Evolutionary conservation across 1,140 invertebrate species (phyloP).

Genomic region (Euura saliciscinereae): DNA sequence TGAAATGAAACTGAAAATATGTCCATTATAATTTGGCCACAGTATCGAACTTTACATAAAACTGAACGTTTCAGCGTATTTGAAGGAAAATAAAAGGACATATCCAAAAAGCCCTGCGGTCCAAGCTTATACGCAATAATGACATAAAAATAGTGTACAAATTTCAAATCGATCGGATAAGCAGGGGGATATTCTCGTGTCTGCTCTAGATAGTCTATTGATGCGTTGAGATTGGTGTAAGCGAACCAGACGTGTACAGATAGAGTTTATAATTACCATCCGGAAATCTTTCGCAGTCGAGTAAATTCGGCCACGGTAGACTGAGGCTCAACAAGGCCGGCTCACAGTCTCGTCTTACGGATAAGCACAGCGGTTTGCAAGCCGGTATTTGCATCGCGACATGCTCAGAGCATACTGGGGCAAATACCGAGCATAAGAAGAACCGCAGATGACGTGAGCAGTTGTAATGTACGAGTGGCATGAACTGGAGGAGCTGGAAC

Average conservation of each 20-base stretch:
- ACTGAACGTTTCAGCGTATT: no score
- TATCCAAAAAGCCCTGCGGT: no score
- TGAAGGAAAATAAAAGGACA: no score
- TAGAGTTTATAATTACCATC: constrained; percentile 30
- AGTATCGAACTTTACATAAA: no score
- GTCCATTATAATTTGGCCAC: no score
- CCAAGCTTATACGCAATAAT: neutral
- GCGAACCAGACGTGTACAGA: neutral
- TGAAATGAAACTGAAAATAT: no score
- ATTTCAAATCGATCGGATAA: neutral
- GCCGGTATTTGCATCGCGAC: constrained; percentile 84
- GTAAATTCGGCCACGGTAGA: constrained; percentile 66
- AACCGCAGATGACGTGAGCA: constrained; percentile 86
- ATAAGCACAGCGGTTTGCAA: constrained; percentile 85
- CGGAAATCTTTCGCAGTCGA: neutral
- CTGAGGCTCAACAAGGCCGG: constrained; percentile 75
- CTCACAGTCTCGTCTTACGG: constrained; percentile 78
- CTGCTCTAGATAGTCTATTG: no score
- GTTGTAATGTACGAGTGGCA: constrained; percentile 80
- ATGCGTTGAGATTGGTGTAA: no score
- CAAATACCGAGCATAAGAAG: constrained; percentile 90
- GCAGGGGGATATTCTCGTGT: neutral
- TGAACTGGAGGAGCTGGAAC: constrained; percentile 75
- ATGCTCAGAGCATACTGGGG: constrained; percentile 91
- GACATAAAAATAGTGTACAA: neutral